A percentile compares a stretch with the other conserved stretches of the same genome.
Conservation (phyloP, 2,797 vertebrate species). For the Otus scops region DNA sequence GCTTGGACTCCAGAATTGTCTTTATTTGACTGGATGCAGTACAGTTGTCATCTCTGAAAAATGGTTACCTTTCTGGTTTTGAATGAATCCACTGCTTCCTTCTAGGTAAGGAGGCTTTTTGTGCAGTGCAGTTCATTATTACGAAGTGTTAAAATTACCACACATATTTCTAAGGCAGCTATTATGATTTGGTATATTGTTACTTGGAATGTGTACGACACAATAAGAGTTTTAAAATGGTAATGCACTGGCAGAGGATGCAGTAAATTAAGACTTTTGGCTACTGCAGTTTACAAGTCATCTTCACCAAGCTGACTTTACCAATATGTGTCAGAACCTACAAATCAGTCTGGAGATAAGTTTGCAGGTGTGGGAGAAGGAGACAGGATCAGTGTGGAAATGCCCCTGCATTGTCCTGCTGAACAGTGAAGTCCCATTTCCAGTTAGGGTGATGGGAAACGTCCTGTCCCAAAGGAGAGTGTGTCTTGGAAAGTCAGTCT, state of each 20-base stretch:
- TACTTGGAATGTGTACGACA: background rate
- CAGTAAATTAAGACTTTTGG: background rate
- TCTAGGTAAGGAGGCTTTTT: background rate
- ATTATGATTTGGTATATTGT: background rate
- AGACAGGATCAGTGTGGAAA: background rate
- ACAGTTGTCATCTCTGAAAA: background rate
- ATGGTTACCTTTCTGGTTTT: background rate
- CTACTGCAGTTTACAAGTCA: background rate
- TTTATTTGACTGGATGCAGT: background rate
- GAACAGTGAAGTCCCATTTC: background rate
- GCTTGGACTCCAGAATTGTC: background rate
- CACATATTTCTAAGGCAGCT: background rate
- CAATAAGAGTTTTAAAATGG: background rate
- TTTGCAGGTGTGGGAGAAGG: background rate
- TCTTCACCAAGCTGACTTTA: background rate
- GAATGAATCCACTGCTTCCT: background rate
- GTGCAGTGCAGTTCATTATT: background rate
- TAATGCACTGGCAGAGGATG: background rate
- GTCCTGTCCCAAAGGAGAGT: rapidly evolving
- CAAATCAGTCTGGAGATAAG: background rate
- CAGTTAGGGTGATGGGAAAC: background rate
- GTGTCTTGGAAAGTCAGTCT: background rate
- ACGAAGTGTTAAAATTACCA: background rate
- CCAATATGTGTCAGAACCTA: background rate
- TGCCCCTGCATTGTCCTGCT: background rate